Percentiles rank a stretch among this genome's conserved stretches.
phyloP scores from a whole-genome alignment of 2,797 vertebrate genomes.

The Pangasius krempfi region DNA sequence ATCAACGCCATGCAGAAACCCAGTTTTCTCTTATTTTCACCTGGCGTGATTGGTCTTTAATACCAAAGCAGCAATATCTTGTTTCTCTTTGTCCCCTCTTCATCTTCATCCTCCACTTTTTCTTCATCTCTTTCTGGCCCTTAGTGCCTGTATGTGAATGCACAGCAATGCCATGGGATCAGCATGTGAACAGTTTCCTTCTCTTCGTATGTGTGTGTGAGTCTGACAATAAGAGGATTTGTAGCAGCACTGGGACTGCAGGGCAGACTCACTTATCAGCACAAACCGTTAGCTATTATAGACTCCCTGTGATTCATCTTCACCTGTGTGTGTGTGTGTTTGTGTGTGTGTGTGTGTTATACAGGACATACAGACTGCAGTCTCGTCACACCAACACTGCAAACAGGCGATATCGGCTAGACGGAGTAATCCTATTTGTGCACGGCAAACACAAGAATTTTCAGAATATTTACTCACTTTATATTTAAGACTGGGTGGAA shows the following conservation, averaged over 20 bases:
- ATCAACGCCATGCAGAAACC: background rate
- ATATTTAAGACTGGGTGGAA: background rate
- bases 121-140: background rate
- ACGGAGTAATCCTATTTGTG: slow-evolving; percentile 8
- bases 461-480: background rate
- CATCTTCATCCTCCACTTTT: background rate
- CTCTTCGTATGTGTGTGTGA: background rate
- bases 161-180: background rate
- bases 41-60: background rate
- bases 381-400: slow-evolving; percentile 8
- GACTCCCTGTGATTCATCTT: slow-evolving; percentile 32
- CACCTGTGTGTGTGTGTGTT: slow-evolving; percentile 25
- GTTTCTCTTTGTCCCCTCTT: background rate
- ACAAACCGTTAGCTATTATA: slow-evolving; percentile 32
- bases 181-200: background rate
- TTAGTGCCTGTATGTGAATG: background rate
- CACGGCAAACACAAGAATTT: background rate
- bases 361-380: background rate
- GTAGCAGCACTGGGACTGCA: slow-evolving; percentile 27
- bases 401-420: background rate
- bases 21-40: background rate
- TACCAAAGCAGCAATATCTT: background rate
- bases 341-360: slow-evolving; percentile 5
- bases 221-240: slow-evolving; percentile 24
- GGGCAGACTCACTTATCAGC: slow-evolving; percentile 35